These are phyloP conservation scores for Styela clava DNA, from an alignment of 23 tunicate species.

Conservation along the genomic window DNA sequence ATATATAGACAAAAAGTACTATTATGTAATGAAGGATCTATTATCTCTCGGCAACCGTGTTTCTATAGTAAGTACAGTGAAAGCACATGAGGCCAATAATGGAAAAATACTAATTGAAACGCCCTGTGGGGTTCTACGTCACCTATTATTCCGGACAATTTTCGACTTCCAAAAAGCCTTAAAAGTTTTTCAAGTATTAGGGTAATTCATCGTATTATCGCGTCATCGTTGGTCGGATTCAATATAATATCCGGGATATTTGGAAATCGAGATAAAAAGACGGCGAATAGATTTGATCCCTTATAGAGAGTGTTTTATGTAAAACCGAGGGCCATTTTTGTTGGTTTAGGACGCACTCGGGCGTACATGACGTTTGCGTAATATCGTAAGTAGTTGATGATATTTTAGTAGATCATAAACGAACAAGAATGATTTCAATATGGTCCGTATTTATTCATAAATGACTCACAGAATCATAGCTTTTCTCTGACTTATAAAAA, in stretches of 20 bases:
- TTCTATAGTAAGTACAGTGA: no score
- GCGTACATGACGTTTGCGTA: background rate
- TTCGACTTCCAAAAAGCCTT: background rate
- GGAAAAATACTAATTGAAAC: background rate
- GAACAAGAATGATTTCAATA: background rate
- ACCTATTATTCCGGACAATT: background rate
- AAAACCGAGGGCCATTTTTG: background rate
- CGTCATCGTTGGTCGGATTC: background rate
- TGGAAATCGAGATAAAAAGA: background rate
- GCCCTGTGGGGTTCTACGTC: background rate
- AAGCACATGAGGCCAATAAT: background rate
- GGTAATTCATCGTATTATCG: background rate
- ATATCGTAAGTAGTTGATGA: background rate
- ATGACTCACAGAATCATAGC: background rate
- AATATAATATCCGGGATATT: background rate
- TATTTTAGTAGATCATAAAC: background rate
- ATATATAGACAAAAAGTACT: no score
- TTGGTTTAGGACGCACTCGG: background rate
- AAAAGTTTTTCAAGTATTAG: background rate
- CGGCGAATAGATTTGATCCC: background rate
- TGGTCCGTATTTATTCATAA: background rate
- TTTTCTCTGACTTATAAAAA: background rate
- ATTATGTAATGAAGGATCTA: no score
- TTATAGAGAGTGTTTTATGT: background rate
- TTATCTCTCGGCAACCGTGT: no score